Conservation (phyloP, 2,888 invertebrate species). For the Amiota minor region DNA sequence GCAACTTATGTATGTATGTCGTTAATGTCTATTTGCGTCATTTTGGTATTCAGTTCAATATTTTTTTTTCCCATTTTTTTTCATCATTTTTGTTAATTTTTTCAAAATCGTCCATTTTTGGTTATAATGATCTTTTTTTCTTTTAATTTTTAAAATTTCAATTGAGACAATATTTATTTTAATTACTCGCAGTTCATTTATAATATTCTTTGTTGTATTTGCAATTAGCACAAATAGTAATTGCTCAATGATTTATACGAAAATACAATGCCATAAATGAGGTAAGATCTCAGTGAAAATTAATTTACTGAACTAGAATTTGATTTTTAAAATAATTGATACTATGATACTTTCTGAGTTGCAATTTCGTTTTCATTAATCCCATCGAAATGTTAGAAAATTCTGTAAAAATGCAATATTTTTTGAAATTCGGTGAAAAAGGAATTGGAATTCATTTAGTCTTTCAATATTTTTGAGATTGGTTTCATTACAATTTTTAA, state of each 20-base stretch:
- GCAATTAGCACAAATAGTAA: not conserved
- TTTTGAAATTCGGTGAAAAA: no score
- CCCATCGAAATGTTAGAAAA: no score
- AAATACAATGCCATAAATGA: conserved; percentile 11
- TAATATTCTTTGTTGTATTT: conserved; percentile 29
- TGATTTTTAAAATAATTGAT: no score
- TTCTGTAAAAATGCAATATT: no score
- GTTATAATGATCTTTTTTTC: conserved; percentile 65
- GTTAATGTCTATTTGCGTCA: conserved; percentile 56
- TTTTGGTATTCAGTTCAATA: conserved; percentile 59
- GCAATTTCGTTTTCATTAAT: no score
- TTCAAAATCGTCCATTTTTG: conserved; percentile 48
- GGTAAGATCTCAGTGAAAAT: no score
- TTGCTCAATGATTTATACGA: not conserved
- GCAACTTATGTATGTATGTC: conserved; percentile 25
- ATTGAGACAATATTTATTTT: conserved; percentile 64
- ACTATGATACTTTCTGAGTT: no score
- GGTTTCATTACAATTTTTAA: no score
- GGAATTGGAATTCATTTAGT: no score
- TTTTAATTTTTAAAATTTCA: conserved; percentile 44
- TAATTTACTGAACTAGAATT: no score
- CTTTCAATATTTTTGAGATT: no score
- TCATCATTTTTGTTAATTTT: conserved; percentile 30
- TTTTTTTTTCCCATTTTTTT: conserved; percentile 46
- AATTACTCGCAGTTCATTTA: conserved; percentile 46